Conservation (phyloP, 2,888 invertebrate species). For the Micoletzkya japonica region DNA sequence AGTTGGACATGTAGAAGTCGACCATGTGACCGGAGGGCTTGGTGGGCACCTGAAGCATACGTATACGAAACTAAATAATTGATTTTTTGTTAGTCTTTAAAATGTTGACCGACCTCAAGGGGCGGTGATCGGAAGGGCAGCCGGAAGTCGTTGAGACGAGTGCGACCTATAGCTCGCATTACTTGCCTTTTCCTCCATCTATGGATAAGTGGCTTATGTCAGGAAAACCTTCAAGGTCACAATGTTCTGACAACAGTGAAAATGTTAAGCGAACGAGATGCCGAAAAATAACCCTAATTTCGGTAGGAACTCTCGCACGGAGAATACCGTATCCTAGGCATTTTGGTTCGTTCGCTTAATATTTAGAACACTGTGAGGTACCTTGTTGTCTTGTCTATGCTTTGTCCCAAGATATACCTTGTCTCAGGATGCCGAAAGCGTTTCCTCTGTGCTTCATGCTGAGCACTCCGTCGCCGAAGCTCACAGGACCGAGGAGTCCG, state of each 20-base stretch:
- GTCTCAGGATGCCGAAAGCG: constrained; percentile 61
- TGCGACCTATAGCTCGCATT: constrained; percentile 33
- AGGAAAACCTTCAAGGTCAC: too few species aligned
- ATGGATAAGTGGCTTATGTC: too few species aligned
- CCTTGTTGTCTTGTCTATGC: too few species aligned
- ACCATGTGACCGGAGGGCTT: constrained; percentile 55
- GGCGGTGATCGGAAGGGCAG: constrained; percentile 56
- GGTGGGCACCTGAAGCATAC: constrained; percentile 19
- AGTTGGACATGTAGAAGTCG: constrained; percentile 60
- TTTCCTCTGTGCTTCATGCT: constrained; percentile 58
- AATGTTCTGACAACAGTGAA: too few species aligned
- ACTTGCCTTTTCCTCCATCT: not conserved
- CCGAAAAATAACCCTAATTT: too few species aligned
- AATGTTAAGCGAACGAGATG: too few species aligned
- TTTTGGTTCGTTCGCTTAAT: too few species aligned
- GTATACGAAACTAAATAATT: not conserved
- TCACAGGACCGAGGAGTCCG: constrained; percentile 47
- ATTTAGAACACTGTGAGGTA: too few species aligned
- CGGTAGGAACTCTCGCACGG: too few species aligned
- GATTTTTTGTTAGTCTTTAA: not conserved
- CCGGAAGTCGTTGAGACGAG: constrained; percentile 62
- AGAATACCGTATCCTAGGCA: too few species aligned
- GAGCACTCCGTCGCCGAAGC: constrained; percentile 15
- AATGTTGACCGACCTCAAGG: constrained; percentile 33
- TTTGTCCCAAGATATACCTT: constrained; percentile 39